phyloP scores from a whole-genome alignment of 2,797 vertebrate species.

The Chaetodon trifasciatus region DNA sequence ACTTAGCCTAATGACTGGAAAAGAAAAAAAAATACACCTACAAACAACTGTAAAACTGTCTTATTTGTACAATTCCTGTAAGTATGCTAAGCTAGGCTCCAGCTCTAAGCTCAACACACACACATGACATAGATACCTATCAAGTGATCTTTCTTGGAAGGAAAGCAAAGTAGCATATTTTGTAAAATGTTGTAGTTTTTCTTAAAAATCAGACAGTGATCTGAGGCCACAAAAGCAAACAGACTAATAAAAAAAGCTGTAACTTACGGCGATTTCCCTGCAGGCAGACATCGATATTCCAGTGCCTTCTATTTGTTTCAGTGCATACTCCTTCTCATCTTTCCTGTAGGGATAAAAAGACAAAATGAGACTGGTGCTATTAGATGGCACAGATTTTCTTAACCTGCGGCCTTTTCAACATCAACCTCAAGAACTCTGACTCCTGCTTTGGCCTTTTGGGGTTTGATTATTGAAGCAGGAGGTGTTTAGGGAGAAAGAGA shows the following conservation, averaged over 20 bases:
- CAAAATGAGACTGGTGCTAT: conserved; percentile 22
- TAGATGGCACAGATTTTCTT: conserved; percentile 3
- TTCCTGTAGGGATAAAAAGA: conserved; percentile 86
- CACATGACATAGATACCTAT: too few relatives aligned
- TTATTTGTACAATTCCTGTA: background rate
- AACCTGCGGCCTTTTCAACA: conserved; percentile 1
- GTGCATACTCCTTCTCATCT: conserved; percentile 98
- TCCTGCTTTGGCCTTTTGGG: background rate
- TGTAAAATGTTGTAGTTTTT: background rate
- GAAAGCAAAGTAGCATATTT: background rate
- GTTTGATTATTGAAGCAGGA: conserved; percentile 5
- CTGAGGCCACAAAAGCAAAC: conserved; percentile 3
- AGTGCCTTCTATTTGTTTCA: conserved; percentile 99
- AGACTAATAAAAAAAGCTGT: conserved; percentile 6
- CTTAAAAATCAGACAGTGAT: background rate
- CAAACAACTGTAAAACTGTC: background rate
- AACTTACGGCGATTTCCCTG: conserved; percentile 99
- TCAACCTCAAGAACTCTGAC: conserved; percentile 1
- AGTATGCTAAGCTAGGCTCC: background rate
- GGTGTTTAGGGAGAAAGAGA: conserved; percentile 8
- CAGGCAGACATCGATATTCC: conserved; percentile 99
- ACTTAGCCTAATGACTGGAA: too few relatives aligned
- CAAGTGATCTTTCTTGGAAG: too few relatives aligned
- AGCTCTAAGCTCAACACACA: background rate
- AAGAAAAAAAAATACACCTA: too few relatives aligned